phyloP scores from a whole-genome alignment of 2,113 vertebrate species.

The Chaetura pelagica region DNA sequence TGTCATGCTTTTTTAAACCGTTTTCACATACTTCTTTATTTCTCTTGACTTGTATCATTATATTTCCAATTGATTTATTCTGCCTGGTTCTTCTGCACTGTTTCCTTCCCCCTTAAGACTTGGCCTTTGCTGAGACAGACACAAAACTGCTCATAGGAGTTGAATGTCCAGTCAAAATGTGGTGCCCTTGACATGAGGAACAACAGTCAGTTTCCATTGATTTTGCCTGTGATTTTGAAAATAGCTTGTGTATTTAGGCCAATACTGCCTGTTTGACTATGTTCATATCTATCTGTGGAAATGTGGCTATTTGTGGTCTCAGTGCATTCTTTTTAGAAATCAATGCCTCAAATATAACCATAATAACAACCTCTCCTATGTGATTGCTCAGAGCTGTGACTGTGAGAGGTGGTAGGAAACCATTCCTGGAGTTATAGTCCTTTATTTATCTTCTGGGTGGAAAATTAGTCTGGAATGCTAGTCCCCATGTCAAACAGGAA shows the following conservation, averaged over 20 bases:
- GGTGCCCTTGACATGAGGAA: neutral
- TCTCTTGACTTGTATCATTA: neutral
- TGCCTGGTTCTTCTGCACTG: neutral
- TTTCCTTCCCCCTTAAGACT: neutral
- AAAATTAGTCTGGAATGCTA: neutral
- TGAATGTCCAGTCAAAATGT: neutral
- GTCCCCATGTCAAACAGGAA: neutral
- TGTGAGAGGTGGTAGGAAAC: neutral
- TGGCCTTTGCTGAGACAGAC: neutral
- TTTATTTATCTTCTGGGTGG: slow-evolving; percentile 44
- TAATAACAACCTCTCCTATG: neutral
- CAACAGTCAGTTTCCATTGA: neutral
- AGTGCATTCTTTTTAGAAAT: neutral
- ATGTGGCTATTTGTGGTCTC: neutral
- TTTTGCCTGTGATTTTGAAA: neutral
- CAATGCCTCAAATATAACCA: neutral
- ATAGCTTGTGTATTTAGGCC: neutral
- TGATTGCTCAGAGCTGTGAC: neutral
- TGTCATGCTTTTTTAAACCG: neutral
- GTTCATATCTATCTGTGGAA: neutral
- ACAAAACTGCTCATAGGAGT: neutral
- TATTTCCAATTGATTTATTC: neutral
- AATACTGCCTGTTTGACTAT: neutral
- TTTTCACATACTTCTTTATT: neutral
- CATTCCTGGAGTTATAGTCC: neutral